These are phyloP conservation scores for Lithobates sylvaticus DNA, from an alignment of 2,797 vertebrate species.

Conservation along the genomic window DNA sequence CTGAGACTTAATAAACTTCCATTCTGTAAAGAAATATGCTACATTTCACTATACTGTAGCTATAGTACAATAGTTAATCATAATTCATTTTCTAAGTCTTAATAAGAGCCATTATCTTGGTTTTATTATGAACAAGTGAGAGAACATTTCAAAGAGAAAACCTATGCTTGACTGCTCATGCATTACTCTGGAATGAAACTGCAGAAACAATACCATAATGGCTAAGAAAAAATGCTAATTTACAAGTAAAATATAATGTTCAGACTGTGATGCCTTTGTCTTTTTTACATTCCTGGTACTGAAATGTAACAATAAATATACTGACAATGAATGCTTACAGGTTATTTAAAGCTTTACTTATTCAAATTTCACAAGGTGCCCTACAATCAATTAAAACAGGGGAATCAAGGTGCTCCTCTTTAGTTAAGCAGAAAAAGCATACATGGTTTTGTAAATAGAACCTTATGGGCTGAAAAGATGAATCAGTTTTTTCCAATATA, in stretches of 20 bases:
- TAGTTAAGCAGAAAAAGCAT: neutral
- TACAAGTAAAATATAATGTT: constrained; percentile 46
- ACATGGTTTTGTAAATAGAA: neutral
- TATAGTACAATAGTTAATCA: constrained; percentile 50
- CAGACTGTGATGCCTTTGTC: constrained; percentile 14
- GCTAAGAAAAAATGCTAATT: constrained; percentile 34
- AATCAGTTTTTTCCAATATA: too few relatives aligned
- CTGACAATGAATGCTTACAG: constrained; percentile 14
- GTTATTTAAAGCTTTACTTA: constrained; percentile 16
- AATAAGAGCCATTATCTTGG: constrained; percentile 55
- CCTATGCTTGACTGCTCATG: constrained; percentile 50
- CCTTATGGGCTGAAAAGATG: too few relatives aligned
- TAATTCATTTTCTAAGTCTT: constrained; percentile 43
- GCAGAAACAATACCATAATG: constrained; percentile 46
- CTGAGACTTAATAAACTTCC: too few relatives aligned
- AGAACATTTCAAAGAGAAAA: constrained; percentile 53
- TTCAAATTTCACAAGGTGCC: neutral
- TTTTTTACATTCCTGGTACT: constrained; percentile 8
- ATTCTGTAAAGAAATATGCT: neutral
- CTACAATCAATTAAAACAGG: constrained; percentile 6
- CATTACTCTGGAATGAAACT: constrained; percentile 39
- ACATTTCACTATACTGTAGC: constrained; percentile 4
- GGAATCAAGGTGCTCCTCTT: neutral
- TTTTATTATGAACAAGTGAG: constrained; percentile 54
- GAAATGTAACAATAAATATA: constrained; percentile 26